phyloP scores from a whole-genome alignment of 2,113 vertebrate species.

The Columba livia region DNA sequence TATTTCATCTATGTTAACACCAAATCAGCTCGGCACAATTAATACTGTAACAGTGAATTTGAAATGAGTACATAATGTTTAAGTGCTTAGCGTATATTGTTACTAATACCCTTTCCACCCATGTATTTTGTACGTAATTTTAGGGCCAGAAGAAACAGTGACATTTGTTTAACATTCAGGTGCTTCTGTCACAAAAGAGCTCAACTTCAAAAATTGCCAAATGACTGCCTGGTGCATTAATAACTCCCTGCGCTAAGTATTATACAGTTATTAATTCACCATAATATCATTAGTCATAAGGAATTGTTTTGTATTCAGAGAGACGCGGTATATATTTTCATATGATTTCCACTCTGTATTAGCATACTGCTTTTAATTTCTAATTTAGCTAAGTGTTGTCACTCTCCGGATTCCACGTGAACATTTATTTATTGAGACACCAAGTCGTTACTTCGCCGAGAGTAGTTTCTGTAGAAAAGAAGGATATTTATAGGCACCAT shows the following conservation, averaged over 20 bases:
- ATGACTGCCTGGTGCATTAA: constrained; percentile 10
- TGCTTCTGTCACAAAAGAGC: background rate
- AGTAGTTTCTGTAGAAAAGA: background rate
- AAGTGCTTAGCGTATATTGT: background rate
- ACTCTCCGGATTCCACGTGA: background rate
- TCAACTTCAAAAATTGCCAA: background rate
- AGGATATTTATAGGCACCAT: too few species aligned
- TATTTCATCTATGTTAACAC: constrained; percentile 11
- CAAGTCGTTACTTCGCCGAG: background rate
- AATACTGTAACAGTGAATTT: constrained; percentile 47
- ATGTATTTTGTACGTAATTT: constrained; percentile 35
- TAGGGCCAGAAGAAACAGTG: background rate
- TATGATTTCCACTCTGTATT: background rate
- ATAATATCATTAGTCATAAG: background rate
- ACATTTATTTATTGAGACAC: background rate
- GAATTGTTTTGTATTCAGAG: background rate
- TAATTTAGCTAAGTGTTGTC: background rate
- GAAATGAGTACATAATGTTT: constrained; percentile 71
- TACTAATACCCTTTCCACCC: background rate
- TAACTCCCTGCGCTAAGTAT: background rate
- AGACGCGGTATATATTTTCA: background rate
- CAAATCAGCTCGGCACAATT: constrained; percentile 54
- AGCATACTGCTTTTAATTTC: background rate
- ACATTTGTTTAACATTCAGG: constrained; percentile 45
- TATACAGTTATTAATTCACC: background rate